Conservation (phyloP, 1,140 invertebrate species). For the Zaprionus camerounensis region DNA sequence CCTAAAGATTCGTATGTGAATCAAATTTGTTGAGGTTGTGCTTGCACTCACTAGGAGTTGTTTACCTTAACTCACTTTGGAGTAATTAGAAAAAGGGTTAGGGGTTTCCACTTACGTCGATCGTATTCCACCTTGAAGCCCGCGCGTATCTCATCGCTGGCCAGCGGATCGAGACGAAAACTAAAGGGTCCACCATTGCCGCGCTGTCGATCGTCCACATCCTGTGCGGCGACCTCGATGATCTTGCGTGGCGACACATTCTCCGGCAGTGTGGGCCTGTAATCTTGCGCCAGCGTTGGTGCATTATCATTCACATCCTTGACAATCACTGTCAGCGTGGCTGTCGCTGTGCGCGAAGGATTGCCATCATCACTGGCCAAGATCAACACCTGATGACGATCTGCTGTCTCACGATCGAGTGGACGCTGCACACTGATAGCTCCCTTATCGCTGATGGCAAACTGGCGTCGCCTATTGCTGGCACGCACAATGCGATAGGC, state of each 20-base stretch:
- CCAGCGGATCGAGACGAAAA: constrained; percentile 87
- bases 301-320: constrained; percentile 89
- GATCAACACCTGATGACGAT: constrained; percentile 87
- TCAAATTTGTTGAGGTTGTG: constrained; percentile 1
- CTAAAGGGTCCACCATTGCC: constrained; percentile 88
- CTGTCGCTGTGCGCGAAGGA: constrained; percentile 88
- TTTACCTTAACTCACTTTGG: too few species aligned
- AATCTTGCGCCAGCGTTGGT: constrained; percentile 86
- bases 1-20: neutral
- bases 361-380: constrained; percentile 88
- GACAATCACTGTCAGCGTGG: constrained; percentile 88
- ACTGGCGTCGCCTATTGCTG: constrained; percentile 87
- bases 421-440: constrained; percentile 87
- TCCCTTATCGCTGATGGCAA: constrained; percentile 87
- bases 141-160: constrained; percentile 86
- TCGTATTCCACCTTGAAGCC: constrained; percentile 88
- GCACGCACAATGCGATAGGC: constrained; percentile 87
- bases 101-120: constrained; percentile 84
- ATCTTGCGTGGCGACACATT: constrained; percentile 86
- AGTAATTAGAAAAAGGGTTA: too few species aligned
- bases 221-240: constrained; percentile 87
- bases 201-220: constrained; percentile 87
- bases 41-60: neutral
- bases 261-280: constrained; percentile 87
- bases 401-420: constrained; percentile 86